These are phyloP conservation scores for Polyodon spathula DNA, from an alignment of 2,113 vertebrate genomes.

Conservation along the genomic window DNA sequence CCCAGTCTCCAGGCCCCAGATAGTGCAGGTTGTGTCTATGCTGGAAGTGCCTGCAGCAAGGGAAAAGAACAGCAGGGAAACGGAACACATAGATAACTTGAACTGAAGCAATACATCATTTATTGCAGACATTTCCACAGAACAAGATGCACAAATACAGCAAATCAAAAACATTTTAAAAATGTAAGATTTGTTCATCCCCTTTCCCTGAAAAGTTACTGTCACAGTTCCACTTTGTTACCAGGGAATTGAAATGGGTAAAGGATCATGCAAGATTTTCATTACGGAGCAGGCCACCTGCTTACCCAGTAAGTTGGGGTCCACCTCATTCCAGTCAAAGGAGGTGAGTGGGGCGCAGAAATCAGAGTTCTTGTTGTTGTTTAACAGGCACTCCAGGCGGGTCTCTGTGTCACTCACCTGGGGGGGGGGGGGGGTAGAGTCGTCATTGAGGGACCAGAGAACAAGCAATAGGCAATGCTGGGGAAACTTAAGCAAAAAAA, in stretches of 20 bases:
- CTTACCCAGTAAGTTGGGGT: conserved; percentile 92
- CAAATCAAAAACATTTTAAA: too few relatives aligned
- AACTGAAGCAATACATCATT: background rate
- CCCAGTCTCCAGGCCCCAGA: conserved; percentile 93
- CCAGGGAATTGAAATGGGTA: background rate
- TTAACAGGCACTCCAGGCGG: conserved; percentile 90
- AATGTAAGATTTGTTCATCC: too few relatives aligned
- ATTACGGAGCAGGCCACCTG: background rate
- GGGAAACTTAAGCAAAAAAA: background rate
- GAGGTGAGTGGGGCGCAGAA: conserved; percentile 97
- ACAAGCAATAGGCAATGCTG: background rate
- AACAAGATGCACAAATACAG: too few relatives aligned
- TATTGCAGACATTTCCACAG: too few relatives aligned
- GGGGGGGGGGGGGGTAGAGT: too few relatives aligned
- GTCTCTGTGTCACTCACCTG: conserved; percentile 97
- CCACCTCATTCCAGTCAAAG: conserved; percentile 98
- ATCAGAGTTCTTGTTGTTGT: conserved; percentile 98
- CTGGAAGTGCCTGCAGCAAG: conserved; percentile 77
- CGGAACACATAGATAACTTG: background rate
- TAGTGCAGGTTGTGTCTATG: conserved; percentile 97
- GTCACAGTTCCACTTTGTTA: too few relatives aligned
- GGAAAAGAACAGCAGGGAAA: background rate
- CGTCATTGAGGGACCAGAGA: background rate
- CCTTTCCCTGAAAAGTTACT: background rate
- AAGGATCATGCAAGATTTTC: background rate